phyloP scores from a whole-genome alignment of 2,113 vertebrate genomes.

The Haliaeetus leucogaster region DNA sequence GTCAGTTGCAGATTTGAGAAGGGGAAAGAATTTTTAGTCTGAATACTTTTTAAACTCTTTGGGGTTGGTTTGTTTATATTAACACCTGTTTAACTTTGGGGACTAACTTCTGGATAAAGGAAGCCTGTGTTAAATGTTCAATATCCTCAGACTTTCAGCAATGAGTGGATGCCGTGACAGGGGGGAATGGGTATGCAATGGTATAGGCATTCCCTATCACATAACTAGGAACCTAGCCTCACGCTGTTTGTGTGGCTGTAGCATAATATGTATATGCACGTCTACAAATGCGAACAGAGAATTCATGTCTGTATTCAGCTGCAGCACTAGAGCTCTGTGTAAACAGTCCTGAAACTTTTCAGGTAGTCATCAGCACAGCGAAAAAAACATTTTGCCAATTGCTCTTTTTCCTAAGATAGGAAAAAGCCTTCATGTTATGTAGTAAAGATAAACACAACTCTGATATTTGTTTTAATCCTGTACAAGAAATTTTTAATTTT shows the following conservation, averaged over 20 bases:
- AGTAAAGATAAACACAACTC: neutral
- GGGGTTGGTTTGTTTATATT: slow-evolving; percentile 60
- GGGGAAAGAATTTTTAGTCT: slow-evolving; percentile 49
- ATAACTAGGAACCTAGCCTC: neutral
- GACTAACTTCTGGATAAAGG: slow-evolving; percentile 40
- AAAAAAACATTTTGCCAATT: neutral
- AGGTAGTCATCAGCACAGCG: fast-evolving
- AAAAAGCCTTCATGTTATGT: neutral
- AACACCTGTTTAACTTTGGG: slow-evolving; percentile 60
- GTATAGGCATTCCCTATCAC: neutral
- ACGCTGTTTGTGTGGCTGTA: neutral
- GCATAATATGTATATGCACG: neutral
- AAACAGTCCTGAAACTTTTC: neutral
- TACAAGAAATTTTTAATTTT: neutral
- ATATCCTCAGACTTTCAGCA: neutral
- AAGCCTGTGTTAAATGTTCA: slow-evolving; percentile 43
- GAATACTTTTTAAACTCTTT: slow-evolving; percentile 46
- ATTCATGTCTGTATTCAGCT: neutral
- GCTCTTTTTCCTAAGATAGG: neutral
- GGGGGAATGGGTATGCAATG: neutral
- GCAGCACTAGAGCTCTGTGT: neutral
- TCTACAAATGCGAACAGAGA: neutral
- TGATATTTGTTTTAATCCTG: neutral
- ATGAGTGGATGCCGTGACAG: neutral
- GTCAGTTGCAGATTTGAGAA: slow-evolving; percentile 38